Conservation (phyloP, 2,797 vertebrate genomes). For the Sebastes variabilis region DNA sequence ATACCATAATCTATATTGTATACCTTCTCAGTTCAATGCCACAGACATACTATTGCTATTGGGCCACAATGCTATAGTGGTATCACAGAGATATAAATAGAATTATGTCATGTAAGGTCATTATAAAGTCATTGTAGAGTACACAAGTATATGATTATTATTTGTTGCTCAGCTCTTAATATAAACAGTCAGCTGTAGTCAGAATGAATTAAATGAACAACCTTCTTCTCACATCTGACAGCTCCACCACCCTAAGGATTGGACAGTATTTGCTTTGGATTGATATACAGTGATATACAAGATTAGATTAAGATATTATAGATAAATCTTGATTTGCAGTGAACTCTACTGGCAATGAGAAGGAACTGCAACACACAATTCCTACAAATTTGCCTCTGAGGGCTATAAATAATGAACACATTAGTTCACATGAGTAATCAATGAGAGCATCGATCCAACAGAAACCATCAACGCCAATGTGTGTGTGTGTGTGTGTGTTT, state of each 20-base stretch:
- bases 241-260: neutral
- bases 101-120: neutral
- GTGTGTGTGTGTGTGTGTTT: neutral
- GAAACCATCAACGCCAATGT: neutral
- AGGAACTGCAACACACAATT: neutral
- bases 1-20: neutral
- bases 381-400: neutral
- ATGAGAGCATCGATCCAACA: neutral
- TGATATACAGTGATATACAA: neutral
- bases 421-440: neutral
- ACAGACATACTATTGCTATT: neutral
- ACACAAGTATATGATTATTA: neutral
- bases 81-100: neutral
- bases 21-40: neutral
- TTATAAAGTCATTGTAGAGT: neutral
- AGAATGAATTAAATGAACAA: no score
- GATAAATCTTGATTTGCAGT: neutral
- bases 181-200: neutral
- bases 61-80: neutral
- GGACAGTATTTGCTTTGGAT: neutral
- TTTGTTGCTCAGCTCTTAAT: neutral
- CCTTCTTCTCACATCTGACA: neutral
- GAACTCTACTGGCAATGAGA: constrained; percentile 5
- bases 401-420: neutral
- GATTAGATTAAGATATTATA: neutral